Base-by-base conservation (phyloP, 1,140 invertebrate species). In the Drosophila subobscura region DNA sequence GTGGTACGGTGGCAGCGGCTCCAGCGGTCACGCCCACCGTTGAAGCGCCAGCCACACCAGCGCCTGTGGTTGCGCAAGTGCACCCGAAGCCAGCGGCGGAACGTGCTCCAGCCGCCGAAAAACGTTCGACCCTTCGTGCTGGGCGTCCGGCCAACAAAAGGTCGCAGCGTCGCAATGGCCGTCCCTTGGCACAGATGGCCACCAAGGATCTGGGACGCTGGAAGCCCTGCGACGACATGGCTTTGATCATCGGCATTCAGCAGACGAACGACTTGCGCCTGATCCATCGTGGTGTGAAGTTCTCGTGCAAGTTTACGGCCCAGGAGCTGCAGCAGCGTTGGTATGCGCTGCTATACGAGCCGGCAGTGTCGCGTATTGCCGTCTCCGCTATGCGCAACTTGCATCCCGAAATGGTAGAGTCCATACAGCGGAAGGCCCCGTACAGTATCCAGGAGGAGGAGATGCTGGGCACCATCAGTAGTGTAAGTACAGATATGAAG, bases 151-250 rank as follows among this genome's bases (percentile, higher is more conserved):
- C 92, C 4, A 84, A 56, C 50, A 92, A 84, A 14, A 93, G 92
- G 12, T 92, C 92, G 14, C 92, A 93, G 49, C 90, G 92, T 3
- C 93, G 93, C 37, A 94, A 94, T 58, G 93, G 93, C 23, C 93
- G 93, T n/a, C 93, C 94, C 27, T 91, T 94, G 53, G 94, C 93
- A 80, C 93, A 94, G 72, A 90, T 94, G 55, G 93, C 94, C 7
- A 96, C 95, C 12, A 96, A 97, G 93, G 97, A 98, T 93, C 92
- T 99, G 8, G 98, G 98, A 0, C 93, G 97, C 70, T 99, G 98
- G 98, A 99, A 99, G 92, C 97, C 98, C 12, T 96, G 97, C 29
- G 99, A 99, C 93, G 99, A 99, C 93, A 93, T 99, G 5, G 96
- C 97, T 2, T 92, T 99, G 1, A 97, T 99, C 65, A 95, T 97